A percentile compares a stretch with the other conserved stretches of the same genome.
Conservation (phyloP, 2,113 vertebrate genomes). For the Varanus komodoensis region DNA sequence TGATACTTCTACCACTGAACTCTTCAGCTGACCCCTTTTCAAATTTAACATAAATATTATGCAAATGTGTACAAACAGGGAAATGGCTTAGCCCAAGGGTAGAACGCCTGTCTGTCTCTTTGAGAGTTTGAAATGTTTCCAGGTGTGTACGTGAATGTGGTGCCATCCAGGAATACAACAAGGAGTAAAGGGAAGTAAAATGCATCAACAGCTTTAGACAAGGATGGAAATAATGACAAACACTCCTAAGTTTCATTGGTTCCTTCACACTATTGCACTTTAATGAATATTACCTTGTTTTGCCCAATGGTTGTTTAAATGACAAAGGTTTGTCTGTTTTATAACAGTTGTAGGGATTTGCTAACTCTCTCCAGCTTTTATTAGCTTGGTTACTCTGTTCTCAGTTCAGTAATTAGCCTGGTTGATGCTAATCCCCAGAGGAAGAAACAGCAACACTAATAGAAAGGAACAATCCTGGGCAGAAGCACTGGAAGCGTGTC, state of each 20-base stretch:
- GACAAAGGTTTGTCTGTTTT: constrained; percentile 27
- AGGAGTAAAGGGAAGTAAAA: background rate
- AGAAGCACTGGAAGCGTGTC: constrained; percentile 37
- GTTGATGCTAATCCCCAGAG: constrained; percentile 40
- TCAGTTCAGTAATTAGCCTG: constrained; percentile 68
- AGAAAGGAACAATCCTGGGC: constrained; percentile 43
- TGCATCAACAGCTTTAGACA: background rate
- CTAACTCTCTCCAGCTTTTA: constrained; percentile 41
- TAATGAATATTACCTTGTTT: constrained; percentile 23
- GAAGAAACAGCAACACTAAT: constrained; percentile 46
- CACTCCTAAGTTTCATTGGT: background rate
- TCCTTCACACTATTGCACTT: background rate
- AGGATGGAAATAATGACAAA: background rate
- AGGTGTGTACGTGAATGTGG: background rate
- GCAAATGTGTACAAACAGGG: background rate
- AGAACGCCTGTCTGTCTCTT: background rate
- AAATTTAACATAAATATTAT: background rate
- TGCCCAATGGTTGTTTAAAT: constrained; percentile 48
- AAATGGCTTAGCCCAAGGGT: background rate
- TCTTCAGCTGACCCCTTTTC: background rate
- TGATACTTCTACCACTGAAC: background rate
- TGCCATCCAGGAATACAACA: background rate
- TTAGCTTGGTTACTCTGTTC: constrained; percentile 42
- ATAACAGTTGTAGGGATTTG: constrained; percentile 37
- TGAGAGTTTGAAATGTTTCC: background rate